Evolutionary conservation across 2,797 vertebrate species (phyloP), one percentile per base, ranked within the genome.

Genomic region (Aulostomus chinensis): DNA sequence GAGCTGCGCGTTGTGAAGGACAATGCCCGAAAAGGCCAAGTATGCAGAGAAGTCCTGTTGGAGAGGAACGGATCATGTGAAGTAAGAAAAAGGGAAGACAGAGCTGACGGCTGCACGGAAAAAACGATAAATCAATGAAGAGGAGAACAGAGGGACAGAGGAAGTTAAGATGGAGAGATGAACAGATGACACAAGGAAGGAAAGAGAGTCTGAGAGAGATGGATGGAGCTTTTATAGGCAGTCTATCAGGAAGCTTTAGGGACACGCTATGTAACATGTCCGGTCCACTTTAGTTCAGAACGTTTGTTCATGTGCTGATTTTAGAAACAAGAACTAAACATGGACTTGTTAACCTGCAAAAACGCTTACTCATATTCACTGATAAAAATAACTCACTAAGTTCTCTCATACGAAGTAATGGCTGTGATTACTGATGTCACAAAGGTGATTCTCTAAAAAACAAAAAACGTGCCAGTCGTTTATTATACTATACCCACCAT

Each of bases 1-100:
- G 38, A 98, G 74, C 31, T 98, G 95, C 14, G 96, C 96, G 0
- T 99, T 98, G 86, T 98, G 95, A 40, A 98, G 92, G 58, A 98
- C 97, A 17, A 98, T 98, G 12, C 96, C 97, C 20, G 95, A 98
- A 46, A 99, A 99, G 0, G 96, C 93, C 92, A 99, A 62, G 53
- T 99, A 98, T 0, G 93, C 88, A 0, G 96, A 93, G 83, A 99
- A 99, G 67, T 98, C 96, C 96, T 98, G 73, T 50, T 37, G 43
- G 50, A 36, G 11, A 24, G 22, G 17, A 43, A 34, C 7, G 58
- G 9, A 36, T 25, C 1, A 30, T 2, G 6, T 33, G 25, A 58
- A 6, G 29, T 21, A 12, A 5, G 1, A 0, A 1, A 1, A 0
- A 39, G 7, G 8, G 5, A 26, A 9, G 2, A 2, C 26, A 13